A percentile compares a stretch with the other conserved stretches of the same genome.
Conservation (phyloP, 1,140 invertebrate species). For the Conus betulinus region DNA sequence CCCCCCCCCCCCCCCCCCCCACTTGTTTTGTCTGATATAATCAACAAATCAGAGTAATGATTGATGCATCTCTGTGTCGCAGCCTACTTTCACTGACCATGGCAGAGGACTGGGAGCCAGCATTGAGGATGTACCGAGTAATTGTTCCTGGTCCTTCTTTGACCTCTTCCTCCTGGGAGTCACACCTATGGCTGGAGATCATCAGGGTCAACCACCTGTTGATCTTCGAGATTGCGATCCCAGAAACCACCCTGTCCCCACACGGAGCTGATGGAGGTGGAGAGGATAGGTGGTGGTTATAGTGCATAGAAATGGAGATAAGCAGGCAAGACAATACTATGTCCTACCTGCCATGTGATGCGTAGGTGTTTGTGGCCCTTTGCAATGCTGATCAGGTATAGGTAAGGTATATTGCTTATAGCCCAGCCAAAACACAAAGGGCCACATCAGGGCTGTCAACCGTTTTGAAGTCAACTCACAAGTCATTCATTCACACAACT, state of each 20-base stretch:
- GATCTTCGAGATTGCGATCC: slow-evolving; percentile 99
- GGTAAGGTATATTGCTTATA: neutral
- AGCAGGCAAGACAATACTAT: neutral
- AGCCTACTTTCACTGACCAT: slow-evolving; percentile 63
- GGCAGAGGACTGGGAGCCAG: slow-evolving; percentile 73
- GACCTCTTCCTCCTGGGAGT: slow-evolving; percentile 97
- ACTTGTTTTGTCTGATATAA: no score
- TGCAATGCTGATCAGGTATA: neutral
- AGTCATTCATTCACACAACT: no score
- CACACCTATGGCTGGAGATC: slow-evolving; percentile 98
- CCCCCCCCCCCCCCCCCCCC: no score
- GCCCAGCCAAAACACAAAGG: no score
- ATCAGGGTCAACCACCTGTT: slow-evolving; percentile 98
- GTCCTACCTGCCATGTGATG: neutral
- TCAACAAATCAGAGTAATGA: no score
- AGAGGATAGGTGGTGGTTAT: neutral
- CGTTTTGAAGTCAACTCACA: no score
- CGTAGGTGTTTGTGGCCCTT: neutral
- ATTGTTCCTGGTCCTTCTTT: slow-evolving; percentile 93
- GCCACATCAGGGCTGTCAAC: no score
- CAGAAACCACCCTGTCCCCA: slow-evolving; percentile 94
- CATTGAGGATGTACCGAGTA: slow-evolving; percentile 87
- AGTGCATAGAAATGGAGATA: neutral
- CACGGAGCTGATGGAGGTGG: slow-evolving; percentile 95
- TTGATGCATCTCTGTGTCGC: slow-evolving; percentile 14